A percentile compares a stretch with the other conserved stretches of the same genome.
Conservation (phyloP, 2,797 vertebrate species). For the Caiman crocodilus region DNA sequence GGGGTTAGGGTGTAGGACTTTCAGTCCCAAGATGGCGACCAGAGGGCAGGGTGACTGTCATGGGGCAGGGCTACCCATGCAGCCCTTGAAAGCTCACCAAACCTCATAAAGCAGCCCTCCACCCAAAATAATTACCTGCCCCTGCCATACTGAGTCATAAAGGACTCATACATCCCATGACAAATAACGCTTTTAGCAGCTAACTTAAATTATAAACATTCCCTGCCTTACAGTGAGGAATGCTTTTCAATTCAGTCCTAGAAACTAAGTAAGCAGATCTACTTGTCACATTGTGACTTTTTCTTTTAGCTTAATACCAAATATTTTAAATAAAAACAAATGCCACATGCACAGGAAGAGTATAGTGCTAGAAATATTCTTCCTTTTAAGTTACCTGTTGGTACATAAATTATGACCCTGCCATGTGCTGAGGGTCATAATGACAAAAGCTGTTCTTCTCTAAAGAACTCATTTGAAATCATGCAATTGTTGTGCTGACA, state of each 20-base stretch:
- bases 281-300: fast-evolving
- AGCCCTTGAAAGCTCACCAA: too few relatives aligned
- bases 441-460: neutral
- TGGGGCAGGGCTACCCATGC: too few relatives aligned
- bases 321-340: neutral
- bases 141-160: neutral
- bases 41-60: too few relatives aligned
- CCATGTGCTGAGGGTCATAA: fast-evolving
- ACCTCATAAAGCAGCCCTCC: too few relatives aligned
- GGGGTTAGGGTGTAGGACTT: too few relatives aligned
- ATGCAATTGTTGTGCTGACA: neutral
- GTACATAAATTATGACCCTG: neutral
- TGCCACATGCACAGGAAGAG: neutral
- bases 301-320: neutral
- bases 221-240: neutral
- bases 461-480: neutral
- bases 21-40: too few relatives aligned
- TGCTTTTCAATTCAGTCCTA: neutral
- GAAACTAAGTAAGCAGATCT: neutral
- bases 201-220: neutral
- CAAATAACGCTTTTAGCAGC: neutral
- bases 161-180: neutral
- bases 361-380: neutral
- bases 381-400: neutral
- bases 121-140: too few relatives aligned